phyloP scores from a whole-genome alignment of 2,113 vertebrate genomes.

The Globicephala melas region DNA sequence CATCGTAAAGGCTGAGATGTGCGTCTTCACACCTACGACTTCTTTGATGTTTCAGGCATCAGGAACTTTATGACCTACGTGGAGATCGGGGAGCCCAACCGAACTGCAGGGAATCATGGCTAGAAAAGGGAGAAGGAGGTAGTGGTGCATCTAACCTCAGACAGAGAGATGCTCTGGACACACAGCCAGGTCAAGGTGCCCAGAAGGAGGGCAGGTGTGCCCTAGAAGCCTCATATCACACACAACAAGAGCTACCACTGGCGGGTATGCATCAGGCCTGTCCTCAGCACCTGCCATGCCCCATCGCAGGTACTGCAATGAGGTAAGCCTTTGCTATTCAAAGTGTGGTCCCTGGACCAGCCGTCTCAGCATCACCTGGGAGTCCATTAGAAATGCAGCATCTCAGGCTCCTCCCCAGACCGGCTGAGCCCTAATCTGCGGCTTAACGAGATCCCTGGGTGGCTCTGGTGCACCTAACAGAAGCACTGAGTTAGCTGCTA shows the following conservation, averaged over 20 bases:
- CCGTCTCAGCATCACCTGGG: background rate
- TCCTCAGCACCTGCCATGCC: background rate
- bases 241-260: rapidly evolving
- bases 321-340: background rate
- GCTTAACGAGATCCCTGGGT: background rate
- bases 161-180: background rate
- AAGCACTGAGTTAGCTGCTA: no score
- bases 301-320: background rate
- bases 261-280: rapidly evolving
- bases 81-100: background rate
- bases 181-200: background rate
- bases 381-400: background rate
- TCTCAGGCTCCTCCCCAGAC: no score
- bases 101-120: rapidly evolving
- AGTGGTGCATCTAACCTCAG: background rate
- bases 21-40: background rate
- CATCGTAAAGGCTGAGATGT: rapidly evolving
- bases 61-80: background rate
- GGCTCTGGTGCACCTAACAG: rapidly evolving
- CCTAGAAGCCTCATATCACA: background rate
- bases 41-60: background rate
- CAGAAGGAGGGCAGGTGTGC: rapidly evolving
- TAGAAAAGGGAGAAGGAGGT: background rate
- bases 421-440: rapidly evolving
- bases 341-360: background rate